Conservation (phyloP, 2,113 vertebrate species). For the Crotalus helleri region DNA sequence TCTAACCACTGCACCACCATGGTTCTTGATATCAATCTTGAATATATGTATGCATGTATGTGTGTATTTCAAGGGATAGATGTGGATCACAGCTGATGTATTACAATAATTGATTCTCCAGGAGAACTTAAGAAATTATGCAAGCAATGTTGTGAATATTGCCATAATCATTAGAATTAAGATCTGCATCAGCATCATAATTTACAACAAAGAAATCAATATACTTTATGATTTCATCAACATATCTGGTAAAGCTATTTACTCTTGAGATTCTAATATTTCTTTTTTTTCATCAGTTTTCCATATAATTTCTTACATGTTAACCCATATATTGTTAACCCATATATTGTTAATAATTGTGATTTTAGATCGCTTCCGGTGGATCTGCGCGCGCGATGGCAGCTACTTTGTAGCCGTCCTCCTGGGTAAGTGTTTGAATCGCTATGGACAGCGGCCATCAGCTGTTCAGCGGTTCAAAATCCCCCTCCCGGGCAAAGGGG, state of each 20-base stretch:
- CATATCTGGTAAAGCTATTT: constrained; percentile 1
- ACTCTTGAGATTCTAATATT: constrained; percentile 8
- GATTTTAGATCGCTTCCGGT: too few species aligned
- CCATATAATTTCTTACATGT: neutral
- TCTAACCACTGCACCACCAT: too few species aligned
- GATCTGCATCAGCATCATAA: constrained; percentile 10
- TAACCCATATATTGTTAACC: neutral
- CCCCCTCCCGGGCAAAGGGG: too few species aligned
- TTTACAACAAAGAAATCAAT: neutral
- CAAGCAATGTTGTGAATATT: neutral
- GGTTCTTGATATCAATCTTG: too few species aligned
- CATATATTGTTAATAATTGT: neutral
- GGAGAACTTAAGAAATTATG: neutral
- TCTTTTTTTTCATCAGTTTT: neutral
- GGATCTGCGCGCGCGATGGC: too few species aligned
- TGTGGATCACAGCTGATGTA: constrained; percentile 7
- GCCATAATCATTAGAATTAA: constrained; percentile 14
- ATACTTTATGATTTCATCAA: neutral
- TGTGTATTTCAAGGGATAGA: neutral
- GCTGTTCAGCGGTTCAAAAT: too few species aligned
- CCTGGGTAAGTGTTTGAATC: too few species aligned
- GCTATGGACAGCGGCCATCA: too few species aligned
- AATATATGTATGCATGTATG: too few species aligned
- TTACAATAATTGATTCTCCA: neutral
- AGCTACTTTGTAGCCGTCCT: too few species aligned